Percentiles rank a stretch among this genome's conserved stretches.
phyloP scores from a whole-genome alignment of 2,797 vertebrate species.

The Sebastes matsubarae region DNA sequence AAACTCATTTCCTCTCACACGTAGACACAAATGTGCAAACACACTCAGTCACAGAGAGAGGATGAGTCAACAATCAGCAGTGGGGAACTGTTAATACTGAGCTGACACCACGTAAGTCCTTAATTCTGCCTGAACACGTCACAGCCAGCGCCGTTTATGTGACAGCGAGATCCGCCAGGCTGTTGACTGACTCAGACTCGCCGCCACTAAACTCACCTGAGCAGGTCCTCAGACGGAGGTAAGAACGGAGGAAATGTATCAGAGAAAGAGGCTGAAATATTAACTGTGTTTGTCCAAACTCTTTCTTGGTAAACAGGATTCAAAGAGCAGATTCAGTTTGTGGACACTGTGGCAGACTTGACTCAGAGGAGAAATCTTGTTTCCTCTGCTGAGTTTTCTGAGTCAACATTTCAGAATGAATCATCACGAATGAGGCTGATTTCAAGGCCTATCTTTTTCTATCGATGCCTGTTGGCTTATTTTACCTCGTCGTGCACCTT shows the following conservation, averaged over 20 bases:
- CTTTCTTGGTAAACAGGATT: neutral
- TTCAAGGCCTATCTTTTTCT: too few species aligned
- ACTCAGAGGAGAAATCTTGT: neutral
- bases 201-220: neutral
- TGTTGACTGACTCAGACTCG: neutral
- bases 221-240: too few species aligned
- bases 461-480: neutral
- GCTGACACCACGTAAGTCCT: neutral
- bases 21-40: neutral
- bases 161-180: neutral
- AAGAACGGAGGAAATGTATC: accelerated
- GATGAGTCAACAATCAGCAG: constrained; percentile 11
- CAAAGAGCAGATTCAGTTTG: neutral
- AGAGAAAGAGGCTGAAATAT: neutral
- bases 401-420: neutral
- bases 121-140: neutral
- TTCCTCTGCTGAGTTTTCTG: neutral
- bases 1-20: neutral
- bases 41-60: neutral
- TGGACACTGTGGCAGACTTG: neutral
- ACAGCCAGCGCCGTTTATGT: neutral
- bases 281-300: neutral
- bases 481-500: neutral
- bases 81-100: neutral
- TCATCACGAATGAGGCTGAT: neutral